phyloP scores from a whole-genome alignment of 2,888 invertebrate species.

The Machimus atricapillus region DNA sequence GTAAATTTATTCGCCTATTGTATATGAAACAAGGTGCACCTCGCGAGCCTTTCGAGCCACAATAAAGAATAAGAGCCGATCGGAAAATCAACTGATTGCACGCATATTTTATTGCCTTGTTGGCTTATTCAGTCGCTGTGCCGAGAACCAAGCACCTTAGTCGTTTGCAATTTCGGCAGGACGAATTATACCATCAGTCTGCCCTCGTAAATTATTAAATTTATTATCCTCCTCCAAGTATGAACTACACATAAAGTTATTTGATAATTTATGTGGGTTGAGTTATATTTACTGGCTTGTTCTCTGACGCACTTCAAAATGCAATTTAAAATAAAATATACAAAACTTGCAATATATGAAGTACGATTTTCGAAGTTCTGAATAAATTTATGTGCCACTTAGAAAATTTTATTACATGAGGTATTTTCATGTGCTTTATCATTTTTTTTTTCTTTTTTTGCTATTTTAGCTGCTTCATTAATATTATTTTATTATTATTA shows the following conservation, averaged over 20 bases:
- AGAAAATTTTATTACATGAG: not conserved
- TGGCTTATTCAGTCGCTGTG: not conserved
- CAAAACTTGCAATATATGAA: not conserved
- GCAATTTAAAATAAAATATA: not conserved
- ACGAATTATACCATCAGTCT: not conserved
- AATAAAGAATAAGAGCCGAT: slow-evolving; percentile 1
- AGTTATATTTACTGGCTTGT: not conserved
- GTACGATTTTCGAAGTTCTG: not conserved
- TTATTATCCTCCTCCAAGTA: not conserved
- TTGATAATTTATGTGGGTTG: not conserved
- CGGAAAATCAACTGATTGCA: not conserved
- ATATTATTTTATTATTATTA: not conserved
- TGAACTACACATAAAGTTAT: not conserved
- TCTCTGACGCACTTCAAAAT: not conserved
- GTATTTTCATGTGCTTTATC: not conserved
- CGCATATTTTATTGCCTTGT: not conserved
- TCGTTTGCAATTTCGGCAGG: not conserved
- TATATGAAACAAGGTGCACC: not conserved
- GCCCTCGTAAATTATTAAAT: not conserved
- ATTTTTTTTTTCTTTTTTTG: too few species aligned
- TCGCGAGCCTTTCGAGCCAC: not conserved
- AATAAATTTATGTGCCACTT: not conserved
- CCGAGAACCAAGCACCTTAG: not conserved
- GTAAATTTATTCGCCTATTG: slow-evolving; percentile 22
- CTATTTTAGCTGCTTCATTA: not conserved